These are phyloP conservation scores for Menidia beryllina DNA, from an alignment of 2,113 vertebrate species.

Conservation along the genomic window DNA sequence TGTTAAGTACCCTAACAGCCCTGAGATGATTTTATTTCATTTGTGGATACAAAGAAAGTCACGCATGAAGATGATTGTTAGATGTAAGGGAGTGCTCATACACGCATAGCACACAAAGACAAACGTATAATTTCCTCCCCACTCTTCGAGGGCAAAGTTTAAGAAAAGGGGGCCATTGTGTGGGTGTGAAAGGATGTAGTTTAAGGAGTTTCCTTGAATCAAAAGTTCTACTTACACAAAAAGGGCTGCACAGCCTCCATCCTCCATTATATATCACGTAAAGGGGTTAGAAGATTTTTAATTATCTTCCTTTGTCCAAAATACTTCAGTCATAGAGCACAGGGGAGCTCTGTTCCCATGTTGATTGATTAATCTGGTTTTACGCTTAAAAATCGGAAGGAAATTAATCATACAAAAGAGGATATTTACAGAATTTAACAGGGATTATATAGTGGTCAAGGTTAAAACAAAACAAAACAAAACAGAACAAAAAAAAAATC, in stretches of 20 bases:
- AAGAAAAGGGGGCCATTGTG: conserved; percentile 71
- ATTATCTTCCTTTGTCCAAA: conserved; percentile 48
- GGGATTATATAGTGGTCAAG: neutral
- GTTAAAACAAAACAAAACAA: no score
- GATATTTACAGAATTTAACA: neutral
- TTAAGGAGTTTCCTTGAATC: conserved; percentile 75
- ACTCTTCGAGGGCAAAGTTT: conserved; percentile 69
- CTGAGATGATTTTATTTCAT: conserved; percentile 75
- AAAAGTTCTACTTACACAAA: conserved; percentile 72
- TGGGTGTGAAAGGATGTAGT: conserved; percentile 75
- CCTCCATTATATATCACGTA: conserved; percentile 53
- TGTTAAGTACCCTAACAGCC: conserved; percentile 74
- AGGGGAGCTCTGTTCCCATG: neutral
- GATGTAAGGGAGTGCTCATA: conserved; percentile 37
- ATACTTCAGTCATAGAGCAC: conserved; percentile 30
- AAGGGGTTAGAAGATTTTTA: conserved; percentile 49
- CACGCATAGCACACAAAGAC: conserved; percentile 31
- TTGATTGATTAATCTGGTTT: neutral
- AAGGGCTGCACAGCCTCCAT: conserved; percentile 51
- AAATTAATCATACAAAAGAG: neutral
- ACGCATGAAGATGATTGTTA: conserved; percentile 64
- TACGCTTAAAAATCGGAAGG: neutral
- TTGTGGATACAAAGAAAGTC: conserved; percentile 66
- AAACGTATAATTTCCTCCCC: conserved; percentile 70
- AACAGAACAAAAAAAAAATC: neutral